Evolutionary conservation across 2,797 vertebrate genomes (phyloP).

Genomic region (Aphelocoma californica): DNA sequence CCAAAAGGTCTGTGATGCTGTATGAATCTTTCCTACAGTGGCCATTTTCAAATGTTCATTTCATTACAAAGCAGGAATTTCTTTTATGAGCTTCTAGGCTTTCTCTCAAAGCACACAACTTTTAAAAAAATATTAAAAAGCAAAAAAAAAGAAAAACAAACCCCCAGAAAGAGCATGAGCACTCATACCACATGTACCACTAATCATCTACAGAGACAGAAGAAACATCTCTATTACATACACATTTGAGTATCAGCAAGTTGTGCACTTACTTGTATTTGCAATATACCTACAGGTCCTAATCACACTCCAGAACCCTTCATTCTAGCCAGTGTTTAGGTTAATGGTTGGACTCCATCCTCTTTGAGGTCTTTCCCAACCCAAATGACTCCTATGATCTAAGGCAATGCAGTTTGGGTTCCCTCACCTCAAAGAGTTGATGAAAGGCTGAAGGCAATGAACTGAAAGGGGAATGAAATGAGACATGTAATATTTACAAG

Average conservation of each 20-base stretch:
- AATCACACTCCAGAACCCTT: neutral
- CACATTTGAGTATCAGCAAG: neutral
- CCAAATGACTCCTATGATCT: neutral
- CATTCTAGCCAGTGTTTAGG: neutral
- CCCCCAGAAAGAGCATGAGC: neutral
- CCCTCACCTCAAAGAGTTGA: neutral
- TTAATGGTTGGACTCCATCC: neutral
- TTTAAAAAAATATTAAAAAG: fast-evolving
- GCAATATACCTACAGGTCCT: neutral
- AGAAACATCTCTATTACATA: neutral
- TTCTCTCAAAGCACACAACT: neutral
- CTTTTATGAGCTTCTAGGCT: neutral
- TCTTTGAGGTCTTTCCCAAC: neutral
- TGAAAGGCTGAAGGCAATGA: neutral
- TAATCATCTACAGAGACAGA: neutral
- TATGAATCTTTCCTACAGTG: neutral
- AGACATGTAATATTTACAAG: neutral
- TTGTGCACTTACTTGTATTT: neutral
- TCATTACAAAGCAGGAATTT: neutral
- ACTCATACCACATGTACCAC: neutral
- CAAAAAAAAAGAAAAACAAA: neutral
- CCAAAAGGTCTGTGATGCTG: neutral
- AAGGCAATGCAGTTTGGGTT: neutral
- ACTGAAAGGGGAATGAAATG: neutral
- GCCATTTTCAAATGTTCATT: neutral